These are phyloP conservation scores for Achatina immaculata DNA, from an alignment of 1,140 invertebrate genomes.

Conservation along the genomic window DNA sequence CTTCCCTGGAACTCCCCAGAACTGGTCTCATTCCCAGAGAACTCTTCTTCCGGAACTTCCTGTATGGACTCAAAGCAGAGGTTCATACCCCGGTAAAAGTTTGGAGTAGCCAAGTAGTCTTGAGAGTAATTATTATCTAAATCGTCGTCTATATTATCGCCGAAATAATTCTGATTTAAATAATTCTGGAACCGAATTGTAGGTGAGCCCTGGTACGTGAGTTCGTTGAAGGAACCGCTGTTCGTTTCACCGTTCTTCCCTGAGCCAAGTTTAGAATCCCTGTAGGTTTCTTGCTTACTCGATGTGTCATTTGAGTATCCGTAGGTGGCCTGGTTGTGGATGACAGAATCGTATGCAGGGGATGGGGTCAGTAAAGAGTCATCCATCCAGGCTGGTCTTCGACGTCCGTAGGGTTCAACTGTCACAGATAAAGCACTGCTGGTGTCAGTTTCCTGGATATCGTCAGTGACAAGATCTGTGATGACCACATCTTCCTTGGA, in stretches of 20 bases:
- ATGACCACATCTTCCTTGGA: not conserved
- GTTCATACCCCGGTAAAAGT: slow-evolving; percentile 38
- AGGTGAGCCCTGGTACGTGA: not conserved
- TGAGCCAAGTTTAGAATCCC: slow-evolving; percentile 13
- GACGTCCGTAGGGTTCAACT: slow-evolving; percentile 15
- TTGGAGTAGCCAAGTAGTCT: slow-evolving; percentile 23
- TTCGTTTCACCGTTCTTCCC: not conserved
- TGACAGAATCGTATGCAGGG: not conserved
- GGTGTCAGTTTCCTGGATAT: too few relatives aligned
- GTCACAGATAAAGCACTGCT: not conserved
- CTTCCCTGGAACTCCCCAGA: not conserved
- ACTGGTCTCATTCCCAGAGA: slow-evolving; percentile 19
- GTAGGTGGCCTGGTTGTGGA: not conserved
- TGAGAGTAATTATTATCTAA: slow-evolving; percentile 42
- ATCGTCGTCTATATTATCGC: slow-evolving; percentile 44
- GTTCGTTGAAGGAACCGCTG: not conserved
- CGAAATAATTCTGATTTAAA: slow-evolving; percentile 35
- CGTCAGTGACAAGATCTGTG: not conserved
- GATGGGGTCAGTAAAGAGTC: not conserved
- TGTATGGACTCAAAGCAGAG: slow-evolving; percentile 46
- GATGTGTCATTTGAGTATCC: not conserved
- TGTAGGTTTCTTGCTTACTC: not conserved
- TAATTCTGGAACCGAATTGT: not conserved
- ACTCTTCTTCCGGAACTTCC: slow-evolving; percentile 44
- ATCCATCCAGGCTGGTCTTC: slow-evolving; percentile 16